Base-by-base conservation (phyloP, 2,888 invertebrate species). In the Patella pellucida region DNA sequence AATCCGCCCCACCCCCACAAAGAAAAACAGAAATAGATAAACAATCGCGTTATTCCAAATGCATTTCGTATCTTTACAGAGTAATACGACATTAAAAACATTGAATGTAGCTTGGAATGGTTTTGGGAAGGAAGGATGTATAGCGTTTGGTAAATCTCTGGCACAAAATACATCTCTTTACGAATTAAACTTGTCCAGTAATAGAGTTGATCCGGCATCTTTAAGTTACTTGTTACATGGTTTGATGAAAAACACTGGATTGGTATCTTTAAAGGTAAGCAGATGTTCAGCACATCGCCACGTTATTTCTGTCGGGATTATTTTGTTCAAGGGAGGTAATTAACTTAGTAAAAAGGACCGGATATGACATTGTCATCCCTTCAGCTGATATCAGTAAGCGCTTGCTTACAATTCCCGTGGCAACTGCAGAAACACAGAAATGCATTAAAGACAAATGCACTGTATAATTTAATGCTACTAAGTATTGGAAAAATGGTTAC, bases 91-190 rank as follows among this genome's bases (percentile, higher is more conserved):
- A 16, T 77, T 87, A 11, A 82, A 79, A 15, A 56, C 74, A 19
- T 72, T 87, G n/a, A 81, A 86, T 75, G 27, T 86, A 16, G 83
- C 86, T 3, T 87, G 87, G 87, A 87, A 87, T 72, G 88, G 86
- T 4, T 82, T 87, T 51, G 86, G 85, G 9, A 82, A 83, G 70
- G 85, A 86, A 67, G 88, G 88, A 0, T 85, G 87, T 52, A 81
- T 82, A 52, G 86, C 86, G 0, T 77, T 87, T 19, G 85, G 84
- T 3, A 69, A 77, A 51, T 72, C 85, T 1, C 79, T 87, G 52
- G 82, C 81, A 9, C 78, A 80, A 69, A 87, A 86, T 77, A 75
- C 72, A n/a, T 76, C 78, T 1, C 78, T 88, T 50, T 74, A 69
- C 11, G 84, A 84, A 51, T 78, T 88, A 51, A 83, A 86, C 76